Evolutionary conservation across 2,113 vertebrate species (phyloP).

Genomic region (Oxygymnocypris stewartii): DNA sequence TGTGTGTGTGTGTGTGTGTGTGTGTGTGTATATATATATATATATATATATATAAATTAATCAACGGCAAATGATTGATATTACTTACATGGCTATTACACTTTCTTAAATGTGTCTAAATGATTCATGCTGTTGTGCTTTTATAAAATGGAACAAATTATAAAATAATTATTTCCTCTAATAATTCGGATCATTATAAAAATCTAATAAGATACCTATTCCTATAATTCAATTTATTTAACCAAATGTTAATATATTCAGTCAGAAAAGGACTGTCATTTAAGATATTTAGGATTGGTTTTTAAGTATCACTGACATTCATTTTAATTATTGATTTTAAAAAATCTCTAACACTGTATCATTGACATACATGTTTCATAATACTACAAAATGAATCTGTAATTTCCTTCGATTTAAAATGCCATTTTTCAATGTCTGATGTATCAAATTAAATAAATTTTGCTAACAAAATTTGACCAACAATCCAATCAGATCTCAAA

Average conservation of each 20-base stretch:
- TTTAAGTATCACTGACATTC: not conserved
- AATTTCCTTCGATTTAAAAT: not conserved
- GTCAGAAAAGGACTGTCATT: not conserved
- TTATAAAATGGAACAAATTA: not conserved
- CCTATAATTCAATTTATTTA: not conserved
- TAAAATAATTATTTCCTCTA: not conserved
- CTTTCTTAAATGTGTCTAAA: not conserved
- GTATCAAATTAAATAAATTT: not conserved
- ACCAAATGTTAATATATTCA: not conserved
- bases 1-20: too few species aligned
- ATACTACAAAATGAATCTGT: not conserved
- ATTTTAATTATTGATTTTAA: not conserved
- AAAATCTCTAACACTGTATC: not conserved
- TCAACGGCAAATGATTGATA: too few species aligned
- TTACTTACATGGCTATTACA: too few species aligned
- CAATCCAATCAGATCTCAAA: not conserved
- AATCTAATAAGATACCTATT: not conserved
- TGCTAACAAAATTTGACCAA: not conserved
- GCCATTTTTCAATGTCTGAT: not conserved
- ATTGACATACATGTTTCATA: not conserved
- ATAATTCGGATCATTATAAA: not conserved
- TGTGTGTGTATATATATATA: too few species aligned
- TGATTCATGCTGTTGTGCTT: not conserved
- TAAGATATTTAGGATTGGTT: not conserved
- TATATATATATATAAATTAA: too few species aligned